A percentile compares a stretch with the other conserved stretches of the same genome.
Conservation (phyloP, 2,113 vertebrate species). For the Garra rufa region DNA sequence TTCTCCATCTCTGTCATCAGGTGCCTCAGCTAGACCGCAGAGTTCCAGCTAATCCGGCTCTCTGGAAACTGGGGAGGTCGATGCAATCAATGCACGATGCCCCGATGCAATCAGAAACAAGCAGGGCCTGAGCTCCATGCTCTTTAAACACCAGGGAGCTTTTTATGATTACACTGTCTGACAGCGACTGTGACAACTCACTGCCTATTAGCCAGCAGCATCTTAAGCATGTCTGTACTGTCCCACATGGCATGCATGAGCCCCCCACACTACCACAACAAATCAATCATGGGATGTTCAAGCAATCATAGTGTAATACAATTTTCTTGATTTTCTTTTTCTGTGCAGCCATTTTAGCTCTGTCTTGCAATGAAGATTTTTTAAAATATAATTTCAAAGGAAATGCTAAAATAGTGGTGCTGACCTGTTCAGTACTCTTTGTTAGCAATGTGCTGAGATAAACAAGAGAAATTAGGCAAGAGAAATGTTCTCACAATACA, state of each 20-base stretch:
- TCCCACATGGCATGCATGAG: not conserved
- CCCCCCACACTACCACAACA: not conserved
- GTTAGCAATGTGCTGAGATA: too few relatives aligned
- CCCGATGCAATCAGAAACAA: conserved; percentile 49
- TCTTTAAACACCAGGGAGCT: conserved; percentile 42
- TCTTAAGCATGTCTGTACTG: not conserved
- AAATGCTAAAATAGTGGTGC: too few relatives aligned
- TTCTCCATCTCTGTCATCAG: conserved; percentile 44
- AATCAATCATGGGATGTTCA: not conserved
- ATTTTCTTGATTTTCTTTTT: not conserved
- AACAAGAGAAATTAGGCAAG: too few relatives aligned
- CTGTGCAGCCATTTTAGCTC: too few relatives aligned
- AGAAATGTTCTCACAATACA: too few relatives aligned
- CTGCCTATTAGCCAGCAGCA: conserved; percentile 42
- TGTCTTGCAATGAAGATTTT: too few relatives aligned
- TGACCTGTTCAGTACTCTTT: too few relatives aligned
- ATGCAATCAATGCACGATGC: conserved; percentile 53
- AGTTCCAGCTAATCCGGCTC: conserved; percentile 45
- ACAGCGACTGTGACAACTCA: conserved; percentile 42
- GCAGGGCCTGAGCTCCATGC: conserved; percentile 43
- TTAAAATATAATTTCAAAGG: too few relatives aligned
- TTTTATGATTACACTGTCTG: conserved; percentile 45
- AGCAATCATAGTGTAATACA: not conserved
- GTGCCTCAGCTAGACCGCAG: conserved; percentile 15
- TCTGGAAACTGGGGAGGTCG: conserved; percentile 33